Evolutionary conservation across 2,113 vertebrate genomes (phyloP), one percentile per base, ranked within the genome.

Genomic region (Gopherus flavomarginatus): DNA sequence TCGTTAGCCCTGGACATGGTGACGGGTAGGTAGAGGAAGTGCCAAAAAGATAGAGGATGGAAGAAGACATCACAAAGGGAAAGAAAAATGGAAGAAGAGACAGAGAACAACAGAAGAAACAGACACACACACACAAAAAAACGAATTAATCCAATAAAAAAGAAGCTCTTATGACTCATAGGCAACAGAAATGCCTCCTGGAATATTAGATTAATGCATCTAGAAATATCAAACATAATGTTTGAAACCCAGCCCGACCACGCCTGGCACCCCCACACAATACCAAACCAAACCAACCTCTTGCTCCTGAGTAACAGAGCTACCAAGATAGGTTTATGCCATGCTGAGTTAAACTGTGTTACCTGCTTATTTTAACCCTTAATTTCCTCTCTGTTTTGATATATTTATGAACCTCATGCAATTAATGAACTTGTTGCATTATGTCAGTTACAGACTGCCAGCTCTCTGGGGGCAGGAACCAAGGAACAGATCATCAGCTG

Each of bases 321-420:
- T 35, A 69, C 81, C 84, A 95, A 10, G 19, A 90, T 26, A 87
- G 10, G 59, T 90, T 8, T 81, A 89, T 93, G 56, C 19, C 44
- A 85, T 53, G 38, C 27, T 35, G 29, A 49, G 24, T 59, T 59
- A 89, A 87, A 92, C 2, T 81, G 19, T 65, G 69, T 87, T 75
- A 81, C 1, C 1, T 83, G 65, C 89, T 4, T 72, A 72, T 29
- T 85, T 35, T 79, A 87, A 91, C 69, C 22, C n/a, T 75, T 92
- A 8, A 59, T 93, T 94, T 97, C 79, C 62, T 80, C 56, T 80
- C 2, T 31, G 27, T 82, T 90, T 80, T 78, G 38, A 8, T n/a
- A 69, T 94, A 95, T 83, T 93, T 85, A 85, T 87, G 44, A 85
- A 16, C 80, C 35, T 91, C 22, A 65, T n/a, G n/a, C n/a, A n/a